A percentile compares a stretch with the other conserved stretches of the same genome.
Evolutionary conservation across 2,113 vertebrate species (phyloP).

Genomic region (Piprites chloris): DNA sequence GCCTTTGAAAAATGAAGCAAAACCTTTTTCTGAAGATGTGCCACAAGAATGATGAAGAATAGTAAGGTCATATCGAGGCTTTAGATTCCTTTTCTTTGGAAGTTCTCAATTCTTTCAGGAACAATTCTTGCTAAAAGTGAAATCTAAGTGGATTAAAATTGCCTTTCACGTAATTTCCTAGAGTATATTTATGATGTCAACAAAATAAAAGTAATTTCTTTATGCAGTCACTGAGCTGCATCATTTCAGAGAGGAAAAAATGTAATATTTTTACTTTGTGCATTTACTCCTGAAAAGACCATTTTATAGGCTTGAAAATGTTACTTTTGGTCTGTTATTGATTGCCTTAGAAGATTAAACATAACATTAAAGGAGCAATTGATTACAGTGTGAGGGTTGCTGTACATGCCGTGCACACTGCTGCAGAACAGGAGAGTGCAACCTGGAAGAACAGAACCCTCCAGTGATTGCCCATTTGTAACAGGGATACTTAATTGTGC

Average conservation of each 20-base stretch:
- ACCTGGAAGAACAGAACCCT: neutral
- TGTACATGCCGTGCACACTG: neutral
- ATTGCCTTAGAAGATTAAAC: neutral
- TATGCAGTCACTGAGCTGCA: neutral
- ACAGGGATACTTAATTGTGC: neutral
- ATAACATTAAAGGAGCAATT: neutral
- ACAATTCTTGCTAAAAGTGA: neutral
- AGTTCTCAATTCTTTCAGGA: neutral
- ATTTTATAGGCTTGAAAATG: neutral
- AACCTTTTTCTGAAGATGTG: neutral
- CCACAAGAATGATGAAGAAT: neutral
- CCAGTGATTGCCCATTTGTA: neutral
- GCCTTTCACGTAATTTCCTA: neutral
- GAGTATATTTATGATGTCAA: neutral
- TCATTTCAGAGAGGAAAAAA: neutral
- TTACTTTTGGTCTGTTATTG: neutral
- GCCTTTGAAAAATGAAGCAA: neutral
- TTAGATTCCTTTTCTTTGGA: neutral
- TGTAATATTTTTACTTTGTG: neutral
- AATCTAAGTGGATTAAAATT: neutral
- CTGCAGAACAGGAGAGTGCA: rapidly evolving
- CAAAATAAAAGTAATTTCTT: neutral
- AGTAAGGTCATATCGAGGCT: neutral
- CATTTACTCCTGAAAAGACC: neutral
- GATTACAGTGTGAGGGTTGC: rapidly evolving